Evolutionary conservation across 1,140 invertebrate genomes (phyloP).

Genomic region (Arion vulgaris): DNA sequence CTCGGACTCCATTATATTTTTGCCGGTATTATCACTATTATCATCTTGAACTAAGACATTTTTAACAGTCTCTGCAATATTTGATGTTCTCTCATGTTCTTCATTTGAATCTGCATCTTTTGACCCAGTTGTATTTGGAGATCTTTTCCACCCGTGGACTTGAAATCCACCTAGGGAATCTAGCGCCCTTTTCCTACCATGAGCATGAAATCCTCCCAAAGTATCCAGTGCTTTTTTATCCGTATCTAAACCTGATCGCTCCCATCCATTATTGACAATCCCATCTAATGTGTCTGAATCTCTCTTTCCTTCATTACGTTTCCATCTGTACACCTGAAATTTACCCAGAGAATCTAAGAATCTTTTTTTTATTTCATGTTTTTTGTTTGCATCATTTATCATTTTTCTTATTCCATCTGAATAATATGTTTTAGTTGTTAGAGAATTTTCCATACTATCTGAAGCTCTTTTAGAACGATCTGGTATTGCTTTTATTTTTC

Average conservation of each 20-base stretch:
- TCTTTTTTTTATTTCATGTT: background rate
- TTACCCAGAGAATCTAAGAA: background rate
- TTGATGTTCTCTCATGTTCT: background rate
- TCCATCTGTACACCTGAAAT: background rate
- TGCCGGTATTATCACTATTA: background rate
- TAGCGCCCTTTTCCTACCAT: conserved; percentile 1
- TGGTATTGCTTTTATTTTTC: background rate
- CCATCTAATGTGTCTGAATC: conserved; percentile 5
- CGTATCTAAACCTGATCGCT: background rate
- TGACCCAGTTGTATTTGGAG: background rate
- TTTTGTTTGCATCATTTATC: background rate
- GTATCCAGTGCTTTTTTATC: conserved; percentile 8
- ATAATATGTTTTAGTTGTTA: background rate
- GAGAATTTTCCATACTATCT: background rate
- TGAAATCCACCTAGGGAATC: background rate
- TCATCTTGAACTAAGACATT: background rate
- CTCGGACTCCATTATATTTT: background rate
- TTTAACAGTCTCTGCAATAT: too few relatives aligned
- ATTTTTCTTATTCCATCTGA: background rate
- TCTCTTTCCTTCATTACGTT: background rate
- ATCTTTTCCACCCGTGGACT: background rate
- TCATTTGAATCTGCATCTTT: background rate
- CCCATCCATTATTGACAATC: background rate
- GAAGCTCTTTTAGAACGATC: background rate
- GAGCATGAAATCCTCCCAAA: conserved; percentile 4